A percentile compares a stretch with the other conserved stretches of the same genome.
These are phyloP conservation scores for Xylocopa sonorina DNA, from an alignment of 1,140 invertebrate species.

Conservation along the genomic window DNA sequence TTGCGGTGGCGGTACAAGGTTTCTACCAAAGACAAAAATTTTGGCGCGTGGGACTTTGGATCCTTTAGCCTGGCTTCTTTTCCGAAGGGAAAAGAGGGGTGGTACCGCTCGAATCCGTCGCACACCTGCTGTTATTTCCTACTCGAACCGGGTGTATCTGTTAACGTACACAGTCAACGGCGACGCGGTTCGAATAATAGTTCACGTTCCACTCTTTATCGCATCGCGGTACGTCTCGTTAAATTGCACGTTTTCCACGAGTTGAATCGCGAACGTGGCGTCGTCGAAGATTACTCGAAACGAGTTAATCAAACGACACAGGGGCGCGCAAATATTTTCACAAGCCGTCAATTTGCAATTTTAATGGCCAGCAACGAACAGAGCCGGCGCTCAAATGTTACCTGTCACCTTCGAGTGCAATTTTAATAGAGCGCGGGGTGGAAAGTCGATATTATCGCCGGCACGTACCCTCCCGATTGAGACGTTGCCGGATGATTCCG, in stretches of 20 bases:
- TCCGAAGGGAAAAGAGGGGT: slow-evolving; percentile 19
- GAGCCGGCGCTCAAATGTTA: slow-evolving; percentile 31
- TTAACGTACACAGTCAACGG: no score
- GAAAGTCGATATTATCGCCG: slow-evolving; percentile 49
- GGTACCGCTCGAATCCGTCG: background rate
- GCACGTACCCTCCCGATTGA: slow-evolving; percentile 44
- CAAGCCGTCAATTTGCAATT: slow-evolving; percentile 20
- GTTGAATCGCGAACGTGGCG: background rate
- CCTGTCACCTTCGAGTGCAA: slow-evolving; percentile 32
- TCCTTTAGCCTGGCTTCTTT: background rate
- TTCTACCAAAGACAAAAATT: slow-evolving; percentile 26
- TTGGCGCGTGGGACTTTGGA: slow-evolving; percentile 31
- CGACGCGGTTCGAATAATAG: no score
- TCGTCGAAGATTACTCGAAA: background rate
- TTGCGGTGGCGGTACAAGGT: slow-evolving; percentile 43
- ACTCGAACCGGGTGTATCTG: background rate
- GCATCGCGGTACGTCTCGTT: background rate
- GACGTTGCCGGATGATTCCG: slow-evolving; percentile 54
- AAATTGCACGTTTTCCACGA: no score
- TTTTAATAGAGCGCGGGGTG: slow-evolving; percentile 47
- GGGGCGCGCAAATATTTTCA: background rate
- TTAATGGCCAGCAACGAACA: slow-evolving; percentile 23
- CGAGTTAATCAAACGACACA: background rate
- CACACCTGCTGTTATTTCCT: slow-evolving; percentile 9
- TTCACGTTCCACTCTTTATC: background rate